These are phyloP conservation scores for Lepetodrilus schrolli DNA, from an alignment of 2,888 invertebrate genomes.

Conservation along the genomic window DNA sequence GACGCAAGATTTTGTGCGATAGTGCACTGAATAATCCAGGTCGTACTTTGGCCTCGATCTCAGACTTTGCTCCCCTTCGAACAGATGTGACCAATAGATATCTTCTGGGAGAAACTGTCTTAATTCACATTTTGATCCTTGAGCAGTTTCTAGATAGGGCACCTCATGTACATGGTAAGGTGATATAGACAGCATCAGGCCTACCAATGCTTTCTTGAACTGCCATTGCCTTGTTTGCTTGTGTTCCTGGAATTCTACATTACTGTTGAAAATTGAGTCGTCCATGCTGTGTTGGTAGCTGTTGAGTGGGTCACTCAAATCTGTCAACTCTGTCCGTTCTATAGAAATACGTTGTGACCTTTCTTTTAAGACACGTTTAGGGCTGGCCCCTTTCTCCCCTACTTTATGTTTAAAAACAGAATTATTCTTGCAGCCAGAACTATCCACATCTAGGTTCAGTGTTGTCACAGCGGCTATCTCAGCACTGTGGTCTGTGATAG, in stretches of 20 bases:
- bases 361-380: neutral
- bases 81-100: constrained; percentile 81
- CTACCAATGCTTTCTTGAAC: constrained; percentile 85
- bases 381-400: neutral
- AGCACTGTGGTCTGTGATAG: neutral
- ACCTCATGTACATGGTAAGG: constrained; percentile 89
- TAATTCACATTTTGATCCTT: constrained; percentile 84
- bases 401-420: neutral
- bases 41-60: constrained; percentile 42
- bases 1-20: constrained; percentile 48
- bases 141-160: constrained; percentile 91
- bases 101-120: constrained; percentile 84
- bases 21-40: constrained; percentile 38
- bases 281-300: constrained; percentile 77
- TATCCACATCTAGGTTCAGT: neutral
- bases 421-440: neutral
- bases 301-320: constrained; percentile 83
- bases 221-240: constrained; percentile 75
- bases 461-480: neutral
- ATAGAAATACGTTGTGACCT: constrained; percentile 27
- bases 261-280: constrained; percentile 71
- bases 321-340: constrained; percentile 52
- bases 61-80: constrained; percentile 48
- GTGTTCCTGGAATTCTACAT: constrained; percentile 41
- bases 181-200: constrained; percentile 86